A percentile compares a stretch with the other conserved stretches of the same genome.
phyloP scores from a whole-genome alignment of 2,888 invertebrate genomes.

The Trilocha varians region DNA sequence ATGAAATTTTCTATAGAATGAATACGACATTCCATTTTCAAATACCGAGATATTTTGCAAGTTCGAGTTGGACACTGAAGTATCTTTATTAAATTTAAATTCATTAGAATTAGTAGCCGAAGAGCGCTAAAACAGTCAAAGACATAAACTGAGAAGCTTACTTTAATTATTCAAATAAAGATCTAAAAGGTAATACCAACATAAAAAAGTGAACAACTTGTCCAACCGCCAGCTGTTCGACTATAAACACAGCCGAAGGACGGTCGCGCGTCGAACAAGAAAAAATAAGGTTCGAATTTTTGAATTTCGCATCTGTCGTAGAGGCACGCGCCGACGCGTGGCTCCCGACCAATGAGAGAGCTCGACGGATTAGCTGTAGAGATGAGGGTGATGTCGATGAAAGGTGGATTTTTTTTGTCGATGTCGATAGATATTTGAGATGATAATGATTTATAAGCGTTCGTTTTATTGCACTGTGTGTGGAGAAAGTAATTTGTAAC shows the following conservation, averaged over 20 bases:
- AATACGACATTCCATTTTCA: too few species aligned
- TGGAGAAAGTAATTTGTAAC: too few species aligned
- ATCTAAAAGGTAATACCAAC: background rate
- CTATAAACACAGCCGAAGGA: slow-evolving; percentile 17
- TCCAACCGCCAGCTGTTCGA: background rate
- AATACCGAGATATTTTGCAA: too few species aligned
- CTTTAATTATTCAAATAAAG: background rate
- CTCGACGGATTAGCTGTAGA: background rate
- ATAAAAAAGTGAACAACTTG: background rate
- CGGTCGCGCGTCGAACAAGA: slow-evolving; percentile 12
- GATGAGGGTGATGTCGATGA: background rate
- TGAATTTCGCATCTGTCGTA: slow-evolving; percentile 21
- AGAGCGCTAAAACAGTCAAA: too few species aligned
- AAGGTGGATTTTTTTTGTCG: background rate
- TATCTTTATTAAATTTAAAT: too few species aligned
- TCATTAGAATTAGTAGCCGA: too few species aligned
- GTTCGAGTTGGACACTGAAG: too few species aligned
- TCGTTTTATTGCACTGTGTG: too few species aligned
- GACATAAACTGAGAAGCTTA: too few species aligned
- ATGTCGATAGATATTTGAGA: too few species aligned
- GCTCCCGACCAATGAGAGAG: slow-evolving; percentile 17
- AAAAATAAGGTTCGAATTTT: slow-evolving; percentile 9
- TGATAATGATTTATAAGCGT: too few species aligned
- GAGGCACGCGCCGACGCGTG: slow-evolving; percentile 34
- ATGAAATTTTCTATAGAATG: too few species aligned